Evolutionary conservation across 2,888 invertebrate species (phyloP).

Genomic region (Tillus elongatus): DNA sequence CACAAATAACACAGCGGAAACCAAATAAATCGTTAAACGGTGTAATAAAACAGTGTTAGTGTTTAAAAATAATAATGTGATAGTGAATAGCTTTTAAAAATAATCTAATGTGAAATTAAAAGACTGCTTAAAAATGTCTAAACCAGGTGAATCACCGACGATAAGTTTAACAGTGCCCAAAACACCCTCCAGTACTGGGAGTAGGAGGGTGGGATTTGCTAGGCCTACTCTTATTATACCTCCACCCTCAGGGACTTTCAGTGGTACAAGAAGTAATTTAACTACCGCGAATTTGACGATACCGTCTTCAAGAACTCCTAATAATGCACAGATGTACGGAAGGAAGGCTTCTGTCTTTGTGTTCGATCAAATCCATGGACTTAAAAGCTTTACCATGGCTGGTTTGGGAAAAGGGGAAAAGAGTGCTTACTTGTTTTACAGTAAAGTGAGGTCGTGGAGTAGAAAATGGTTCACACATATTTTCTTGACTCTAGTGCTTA

Average conservation of each 20-base stretch:
- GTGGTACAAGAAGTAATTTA: constrained; percentile 7
- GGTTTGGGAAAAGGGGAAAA: constrained; percentile 79
- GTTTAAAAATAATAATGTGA: too few relatives aligned
- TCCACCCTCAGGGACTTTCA: constrained; percentile 20
- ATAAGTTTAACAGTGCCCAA: not conserved
- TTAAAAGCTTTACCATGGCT: constrained; percentile 58
- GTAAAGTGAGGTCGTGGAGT: constrained; percentile 67
- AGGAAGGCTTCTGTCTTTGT: constrained; percentile 68
- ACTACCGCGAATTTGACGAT: constrained; percentile 5
- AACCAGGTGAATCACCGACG: not conserved
- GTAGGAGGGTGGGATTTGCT: constrained; percentile 27
- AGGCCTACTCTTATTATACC: constrained; percentile 35
- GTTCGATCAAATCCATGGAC: constrained; percentile 63
- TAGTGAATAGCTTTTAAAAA: too few relatives aligned
- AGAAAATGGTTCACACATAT: constrained; percentile 84
- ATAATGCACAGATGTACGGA: constrained; percentile 44
- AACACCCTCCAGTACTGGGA: constrained; percentile 5
- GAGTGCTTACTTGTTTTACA: constrained; percentile 69
- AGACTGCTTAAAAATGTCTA: not conserved
- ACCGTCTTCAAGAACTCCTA: constrained; percentile 25
- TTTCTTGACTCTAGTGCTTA: constrained; percentile 68
- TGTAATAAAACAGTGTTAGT: too few relatives aligned
- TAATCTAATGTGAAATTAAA: too few relatives aligned
- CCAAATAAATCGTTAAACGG: too few relatives aligned
- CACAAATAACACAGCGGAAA: too few relatives aligned